Evolutionary conservation across 2,888 invertebrate genomes (phyloP), one percentile per base, ranked within the genome.

Genomic region (Clusia tigrina): DNA sequence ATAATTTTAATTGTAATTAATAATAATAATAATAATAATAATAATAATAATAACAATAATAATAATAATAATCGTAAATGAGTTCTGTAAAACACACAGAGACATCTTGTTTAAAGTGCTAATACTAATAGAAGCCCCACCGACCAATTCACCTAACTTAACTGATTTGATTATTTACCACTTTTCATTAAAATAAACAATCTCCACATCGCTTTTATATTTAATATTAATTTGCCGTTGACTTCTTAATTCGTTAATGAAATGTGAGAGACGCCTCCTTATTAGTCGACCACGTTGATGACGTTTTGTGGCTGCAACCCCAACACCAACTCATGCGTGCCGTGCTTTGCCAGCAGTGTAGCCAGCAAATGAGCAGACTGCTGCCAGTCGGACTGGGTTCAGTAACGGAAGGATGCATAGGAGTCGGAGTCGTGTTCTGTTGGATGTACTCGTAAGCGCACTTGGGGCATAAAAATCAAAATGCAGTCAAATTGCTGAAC

Each of bases 241-340:
- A n/a, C n/a, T n/a, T n/a, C n/a, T 48, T 48, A 48, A 48, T 48
- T 18, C 22, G 48, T 15, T 48, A 48, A 3, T 9, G n/a, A 48
- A 48, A 20, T 48, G 22, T 48, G 48, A 48, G n/a, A n/a, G n/a
- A 48, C 48, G 48, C 48, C 48, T 15, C 18, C 48, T 48, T 48
- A 48, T 48, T 48, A 48, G 48, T 15, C 22, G 48, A 48, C 18
- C 48, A 48, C n/a, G n/a, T n/a, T n/a, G n/a, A n/a, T 48, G 48
- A 48, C 22, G 22, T 48, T 48, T 48, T 15, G 48, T 15, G 18
- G 48, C 22, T 12, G 20, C 48, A 48, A n/a, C n/a, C n/a, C n/a
- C n/a, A 32, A 48, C 48, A 48, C 48, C 48, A 20, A 18, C 22
- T 22, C 20, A 48, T 48, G 48, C 48, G 48, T 48, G 48, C 48